A percentile compares a stretch with the other conserved stretches of the same genome.
These are phyloP conservation scores for Atta cephalotes DNA, from an alignment of 1,140 invertebrate genomes.

Conservation along the genomic window DNA sequence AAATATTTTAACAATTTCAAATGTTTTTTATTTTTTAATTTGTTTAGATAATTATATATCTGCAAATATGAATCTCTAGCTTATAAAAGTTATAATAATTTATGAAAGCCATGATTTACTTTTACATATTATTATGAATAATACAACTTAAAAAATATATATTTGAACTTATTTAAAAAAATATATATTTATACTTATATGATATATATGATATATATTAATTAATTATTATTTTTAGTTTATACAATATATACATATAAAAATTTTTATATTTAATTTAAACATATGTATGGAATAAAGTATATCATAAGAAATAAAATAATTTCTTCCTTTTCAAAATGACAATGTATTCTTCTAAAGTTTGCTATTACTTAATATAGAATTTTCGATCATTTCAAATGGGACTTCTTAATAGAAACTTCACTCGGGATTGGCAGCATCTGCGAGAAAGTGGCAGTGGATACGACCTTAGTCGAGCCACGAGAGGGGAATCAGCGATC, in stretches of 20 bases:
- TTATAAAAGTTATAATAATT: background rate
- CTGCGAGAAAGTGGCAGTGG: slow-evolving; percentile 76
- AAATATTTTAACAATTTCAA: background rate
- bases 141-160: background rate
- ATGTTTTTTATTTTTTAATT: background rate
- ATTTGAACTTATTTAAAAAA: background rate
- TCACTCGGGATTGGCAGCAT: slow-evolving; percentile 84
- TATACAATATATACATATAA: background rate
- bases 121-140: background rate
- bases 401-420: slow-evolving; percentile 85
- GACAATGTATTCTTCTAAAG: background rate
- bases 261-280: background rate
- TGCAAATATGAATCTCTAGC: background rate
- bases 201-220: background rate
- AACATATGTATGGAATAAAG: background rate
- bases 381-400: slow-evolving; percentile 75
- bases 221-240: background rate
- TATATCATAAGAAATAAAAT: background rate
- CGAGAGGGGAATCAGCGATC: slow-evolving; percentile 77
- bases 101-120: background rate
- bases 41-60: background rate
- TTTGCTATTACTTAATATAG: slow-evolving; percentile 19
- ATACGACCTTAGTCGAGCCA: slow-evolving; percentile 68
- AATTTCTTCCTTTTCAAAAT: slow-evolving; percentile 12
- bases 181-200: background rate